Conservation (phyloP, 2,888 invertebrate species). For the Yponomeuta cagnagella region DNA sequence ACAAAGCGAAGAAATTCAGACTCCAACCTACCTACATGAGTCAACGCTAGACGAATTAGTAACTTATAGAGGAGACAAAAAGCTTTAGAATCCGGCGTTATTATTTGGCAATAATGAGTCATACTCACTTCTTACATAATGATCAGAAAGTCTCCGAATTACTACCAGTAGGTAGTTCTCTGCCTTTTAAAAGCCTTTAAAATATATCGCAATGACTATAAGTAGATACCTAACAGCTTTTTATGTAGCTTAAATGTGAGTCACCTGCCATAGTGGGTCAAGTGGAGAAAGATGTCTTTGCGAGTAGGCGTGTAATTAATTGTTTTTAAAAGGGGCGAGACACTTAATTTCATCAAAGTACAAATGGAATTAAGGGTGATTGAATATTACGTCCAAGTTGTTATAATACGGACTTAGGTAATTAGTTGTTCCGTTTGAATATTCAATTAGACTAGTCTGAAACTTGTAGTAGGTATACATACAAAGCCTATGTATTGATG, state of each 20-base stretch:
- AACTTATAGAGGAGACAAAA: slow-evolving; percentile 16
- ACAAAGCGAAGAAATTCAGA: slow-evolving; percentile 33
- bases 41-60: slow-evolving; percentile 28
- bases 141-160: not conserved
- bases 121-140: slow-evolving; percentile 17
- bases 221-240: not conserved
- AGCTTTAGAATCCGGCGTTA: slow-evolving; percentile 29
- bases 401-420: not conserved
- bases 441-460: too few relatives aligned
- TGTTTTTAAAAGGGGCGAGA: not conserved
- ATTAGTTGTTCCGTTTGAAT: not conserved
- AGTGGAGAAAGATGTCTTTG: not conserved
- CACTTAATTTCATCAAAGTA: not conserved
- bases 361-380: not conserved
- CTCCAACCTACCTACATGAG: slow-evolving; percentile 33
- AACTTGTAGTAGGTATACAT: too few relatives aligned
- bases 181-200: not conserved
- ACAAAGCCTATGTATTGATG: too few relatives aligned
- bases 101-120: slow-evolving; percentile 52
- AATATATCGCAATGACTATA: not conserved
- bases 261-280: not conserved
- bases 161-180: not conserved
- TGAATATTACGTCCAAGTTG: not conserved
- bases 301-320: not conserved
- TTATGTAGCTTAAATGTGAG: not conserved